A percentile compares a stretch with the other conserved stretches of the same genome.
Conservation (phyloP, 2,888 invertebrate genomes). For the Mesochorus sp. region DNA sequence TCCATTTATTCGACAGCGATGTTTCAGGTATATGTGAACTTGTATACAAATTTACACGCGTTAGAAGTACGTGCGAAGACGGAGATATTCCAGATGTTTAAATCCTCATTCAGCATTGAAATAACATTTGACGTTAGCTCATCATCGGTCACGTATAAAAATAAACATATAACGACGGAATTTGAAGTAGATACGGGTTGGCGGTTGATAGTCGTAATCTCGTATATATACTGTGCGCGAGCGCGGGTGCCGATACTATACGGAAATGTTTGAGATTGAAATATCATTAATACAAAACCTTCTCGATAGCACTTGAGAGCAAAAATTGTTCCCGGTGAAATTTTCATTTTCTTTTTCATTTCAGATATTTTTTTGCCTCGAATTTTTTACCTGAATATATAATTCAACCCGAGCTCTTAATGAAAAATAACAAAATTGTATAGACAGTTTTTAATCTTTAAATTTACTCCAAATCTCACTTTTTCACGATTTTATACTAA, state of each 20-base stretch:
- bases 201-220: slow-evolving; percentile 9
- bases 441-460: too few relatives aligned
- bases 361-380: not conserved
- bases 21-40: too few relatives aligned
- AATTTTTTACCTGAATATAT: too few relatives aligned
- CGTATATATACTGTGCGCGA: too few relatives aligned
- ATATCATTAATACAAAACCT: not conserved
- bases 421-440: too few relatives aligned
- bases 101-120: not conserved
- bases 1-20: too few relatives aligned
- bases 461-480: too few relatives aligned
- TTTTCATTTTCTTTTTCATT: not conserved
- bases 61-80: not conserved
- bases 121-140: not conserved
- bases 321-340: not conserved
- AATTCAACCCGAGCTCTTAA: too few relatives aligned
- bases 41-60: not conserved
- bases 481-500: too few relatives aligned
- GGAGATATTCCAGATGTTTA: slow-evolving; percentile 18
- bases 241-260: too few relatives aligned
- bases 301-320: not conserved
- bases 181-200: slow-evolving; percentile 1
- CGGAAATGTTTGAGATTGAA: not conserved
- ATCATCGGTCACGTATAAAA: slow-evolving; percentile 16
- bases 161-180: slow-evolving; percentile 1